Evolutionary conservation across 2,113 vertebrate species (phyloP).

Genomic region (Girardinichthys multiradiatus): DNA sequence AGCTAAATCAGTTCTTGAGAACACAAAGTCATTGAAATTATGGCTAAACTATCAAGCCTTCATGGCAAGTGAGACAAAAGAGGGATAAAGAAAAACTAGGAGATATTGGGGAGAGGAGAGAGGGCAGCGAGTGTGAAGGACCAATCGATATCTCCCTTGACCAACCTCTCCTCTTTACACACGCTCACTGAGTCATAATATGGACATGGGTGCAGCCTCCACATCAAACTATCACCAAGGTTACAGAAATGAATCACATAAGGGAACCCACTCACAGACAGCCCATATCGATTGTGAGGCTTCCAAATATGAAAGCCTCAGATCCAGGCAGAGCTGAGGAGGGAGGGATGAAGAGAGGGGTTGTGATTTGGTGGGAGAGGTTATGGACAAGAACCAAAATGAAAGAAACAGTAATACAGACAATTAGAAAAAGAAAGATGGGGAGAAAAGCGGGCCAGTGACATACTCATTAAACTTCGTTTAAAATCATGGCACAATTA

Average conservation of each 20-base stretch:
- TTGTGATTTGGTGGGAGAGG: conserved; percentile 61
- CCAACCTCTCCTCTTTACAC: conserved; percentile 69
- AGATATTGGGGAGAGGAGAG: conserved; percentile 53
- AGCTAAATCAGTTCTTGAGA: conserved; percentile 63
- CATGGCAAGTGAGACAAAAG: conserved; percentile 44
- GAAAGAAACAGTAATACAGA: conserved; percentile 39
- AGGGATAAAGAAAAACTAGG: conserved; percentile 52
- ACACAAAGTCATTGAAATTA: conserved; percentile 63
- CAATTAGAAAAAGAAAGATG: conserved; percentile 42
- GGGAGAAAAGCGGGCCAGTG: conserved; percentile 31
- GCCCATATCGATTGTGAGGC: conserved; percentile 75
- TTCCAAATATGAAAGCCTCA: conserved; percentile 68
- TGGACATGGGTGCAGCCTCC: conserved; percentile 70
- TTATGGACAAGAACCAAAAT: neutral
- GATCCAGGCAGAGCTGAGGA: conserved; percentile 60
- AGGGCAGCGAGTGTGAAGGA: conserved; percentile 66
- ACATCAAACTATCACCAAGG: conserved; percentile 83
- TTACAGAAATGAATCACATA: conserved; percentile 81
- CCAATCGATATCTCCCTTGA: conserved; percentile 76
- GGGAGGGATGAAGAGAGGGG: conserved; percentile 16
- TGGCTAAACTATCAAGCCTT: conserved; percentile 53
- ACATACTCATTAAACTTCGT: conserved; percentile 60
- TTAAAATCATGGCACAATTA: conserved; percentile 61
- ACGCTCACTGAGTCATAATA: conserved; percentile 77
- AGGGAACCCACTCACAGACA: conserved; percentile 79